Base-by-base conservation (phyloP, 2,113 vertebrate species). In the Apeltes quadracus region DNA sequence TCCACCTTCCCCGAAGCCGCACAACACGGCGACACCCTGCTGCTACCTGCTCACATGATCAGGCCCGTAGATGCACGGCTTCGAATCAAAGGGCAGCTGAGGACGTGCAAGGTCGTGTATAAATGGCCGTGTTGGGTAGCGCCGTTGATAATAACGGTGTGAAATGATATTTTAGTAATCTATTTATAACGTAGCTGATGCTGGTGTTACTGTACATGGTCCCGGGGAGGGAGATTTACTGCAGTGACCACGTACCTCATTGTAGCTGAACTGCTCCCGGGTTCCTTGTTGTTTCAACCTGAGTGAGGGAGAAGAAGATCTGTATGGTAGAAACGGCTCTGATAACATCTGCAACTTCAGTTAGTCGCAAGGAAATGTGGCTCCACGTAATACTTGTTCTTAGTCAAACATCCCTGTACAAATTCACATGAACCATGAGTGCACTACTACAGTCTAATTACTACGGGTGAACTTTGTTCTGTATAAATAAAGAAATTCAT, bases 211-310 rank as follows among this genome's bases (percentile, higher is more conserved):
- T n/a, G n/a, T n/a, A 82, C 73, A 83, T 70, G 69, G 85, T 61
- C 69, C 48, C 32, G 44, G 70, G 43, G n/a, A 22, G 79, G 55
- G 78, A 75, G 44, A 78, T 2, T 65, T 22, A 23, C 25, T 23
- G 73, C 70, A 78, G 57, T 12, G 9, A 76, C 12, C 16, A 29
- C 71, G 50, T 91, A 94, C 94, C 94, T 95, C 94, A 41, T 94
- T 95, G 90, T 95, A 95, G 83, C 94, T 94, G 88, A 94, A 94
- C 85, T 94, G 93, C 84, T 94, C 92, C 82, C 94, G 88, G 0
- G 93, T 91, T 72, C 93, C 93, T 82, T 95, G 94, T 77, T 94
- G 93, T 81, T 94, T 94, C 83, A 95, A 91, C 80, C 94, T 95
- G 83, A 69, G 46, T 57, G 41, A 61, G 32, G 78, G 25, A 85